phyloP scores from a whole-genome alignment of 2,797 vertebrate genomes.

The Lemur catta region DNA sequence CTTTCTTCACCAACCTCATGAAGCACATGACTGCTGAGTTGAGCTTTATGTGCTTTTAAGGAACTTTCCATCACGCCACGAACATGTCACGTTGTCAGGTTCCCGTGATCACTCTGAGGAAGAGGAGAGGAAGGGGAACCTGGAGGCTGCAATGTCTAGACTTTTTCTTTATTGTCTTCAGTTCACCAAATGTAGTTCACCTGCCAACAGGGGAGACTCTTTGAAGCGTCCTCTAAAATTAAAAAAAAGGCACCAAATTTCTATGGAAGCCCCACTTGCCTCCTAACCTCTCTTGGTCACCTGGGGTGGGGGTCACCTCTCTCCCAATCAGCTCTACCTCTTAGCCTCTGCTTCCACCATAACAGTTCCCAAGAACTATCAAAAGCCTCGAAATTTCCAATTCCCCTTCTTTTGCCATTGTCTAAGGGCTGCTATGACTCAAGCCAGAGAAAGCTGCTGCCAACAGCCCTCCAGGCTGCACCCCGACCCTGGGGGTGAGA shows the following conservation, averaged over 20 bases:
- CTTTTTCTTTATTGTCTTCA: not conserved
- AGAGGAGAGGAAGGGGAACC: not conserved
- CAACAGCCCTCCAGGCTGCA: not conserved
- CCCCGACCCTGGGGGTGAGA: not conserved
- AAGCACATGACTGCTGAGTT: constrained; percentile 45
- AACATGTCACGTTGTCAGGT: constrained; percentile 1
- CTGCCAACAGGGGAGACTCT: not conserved
- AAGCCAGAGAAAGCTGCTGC: not conserved
- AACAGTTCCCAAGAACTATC: not conserved
- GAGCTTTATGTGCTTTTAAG: constrained; percentile 41
- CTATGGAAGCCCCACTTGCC: not conserved
- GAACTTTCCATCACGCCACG: not conserved
- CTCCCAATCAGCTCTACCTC: not conserved
- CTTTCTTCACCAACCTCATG: constrained; percentile 38
- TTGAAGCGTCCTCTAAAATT: not conserved
- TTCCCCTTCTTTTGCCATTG: not conserved
- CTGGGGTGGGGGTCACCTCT: not conserved
- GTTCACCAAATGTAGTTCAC: not conserved
- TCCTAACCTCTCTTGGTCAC: not conserved
- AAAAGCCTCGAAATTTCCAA: not conserved
- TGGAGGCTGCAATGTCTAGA: not conserved
- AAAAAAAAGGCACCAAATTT: not conserved
- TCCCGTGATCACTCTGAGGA: not conserved
- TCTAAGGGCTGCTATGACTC: not conserved
- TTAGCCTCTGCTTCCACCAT: not conserved